phyloP scores from a whole-genome alignment of 2,797 vertebrate species.

The Gymnothorax reevesii region DNA sequence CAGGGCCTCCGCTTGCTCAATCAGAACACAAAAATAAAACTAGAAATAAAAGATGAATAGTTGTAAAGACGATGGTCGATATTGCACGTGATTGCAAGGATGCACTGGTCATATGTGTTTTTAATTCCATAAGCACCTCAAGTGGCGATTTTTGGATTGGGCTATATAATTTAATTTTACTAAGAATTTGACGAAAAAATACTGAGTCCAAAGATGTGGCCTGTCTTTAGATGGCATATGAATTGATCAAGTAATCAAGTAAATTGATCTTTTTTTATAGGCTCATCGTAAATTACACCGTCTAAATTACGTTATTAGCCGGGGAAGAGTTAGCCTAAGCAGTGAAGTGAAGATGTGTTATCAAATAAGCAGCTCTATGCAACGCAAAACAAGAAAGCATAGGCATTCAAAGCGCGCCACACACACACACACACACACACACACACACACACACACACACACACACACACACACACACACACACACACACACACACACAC shows the following conservation, averaged over 20 bases:
- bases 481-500: slow-evolving; percentile 1
- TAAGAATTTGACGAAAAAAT: neutral
- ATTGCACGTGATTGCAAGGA: neutral
- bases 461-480: neutral
- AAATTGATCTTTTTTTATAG: neutral
- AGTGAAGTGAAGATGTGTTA: neutral
- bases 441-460: neutral
- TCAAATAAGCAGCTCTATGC: neutral
- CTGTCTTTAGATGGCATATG: neutral
- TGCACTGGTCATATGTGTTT: neutral
- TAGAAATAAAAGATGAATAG: neutral
- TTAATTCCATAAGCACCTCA: neutral
- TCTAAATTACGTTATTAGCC: neutral
- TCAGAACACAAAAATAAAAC: neutral
- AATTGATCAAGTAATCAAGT: neutral
- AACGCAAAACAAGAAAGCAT: neutral
- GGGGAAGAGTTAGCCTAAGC: neutral
- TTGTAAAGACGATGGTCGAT: too few species aligned
- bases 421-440: neutral
- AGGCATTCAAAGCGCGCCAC: neutral
- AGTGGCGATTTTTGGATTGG: neutral
- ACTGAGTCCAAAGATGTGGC: neutral
- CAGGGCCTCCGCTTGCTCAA: neutral
- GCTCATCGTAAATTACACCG: neutral
- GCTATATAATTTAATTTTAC: neutral